phyloP scores from a whole-genome alignment of 1,140 invertebrate species.

The silkworm (Bombyx mori) region ASM3026992v2 NC_085107.1:17754001-17754500 shows the following conservation, averaged over 20 bases:
- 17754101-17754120: too few species aligned
- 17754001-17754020: too few species aligned
- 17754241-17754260: slow-evolving; percentile 12
- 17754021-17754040: too few species aligned
- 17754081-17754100: too few species aligned
- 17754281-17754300: slow-evolving; percentile 38
- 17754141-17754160: slow-evolving; percentile 12
- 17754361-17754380: slow-evolving; percentile 51
- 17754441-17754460: too few species aligned
- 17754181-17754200: slow-evolving; percentile 32
- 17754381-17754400: slow-evolving; percentile 2
- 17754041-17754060: too few species aligned
- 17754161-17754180: slow-evolving; percentile 23
- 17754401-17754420: too few species aligned
- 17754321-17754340: slow-evolving; percentile 48
- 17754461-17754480: too few species aligned
- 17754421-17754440: too few species aligned
- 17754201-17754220: slow-evolving; percentile 13
- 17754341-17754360: slow-evolving; percentile 45
- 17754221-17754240: slow-evolving; percentile 26
- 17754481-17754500: too few species aligned
- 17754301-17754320: slow-evolving; percentile 62
- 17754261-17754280: slow-evolving; percentile 19
- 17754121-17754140: not conserved
- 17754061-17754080: too few species aligned